Percentiles rank a stretch among this genome's conserved stretches.
phyloP scores from a whole-genome alignment of 2,888 invertebrate genomes.

The Limnephilus lunatus region DNA sequence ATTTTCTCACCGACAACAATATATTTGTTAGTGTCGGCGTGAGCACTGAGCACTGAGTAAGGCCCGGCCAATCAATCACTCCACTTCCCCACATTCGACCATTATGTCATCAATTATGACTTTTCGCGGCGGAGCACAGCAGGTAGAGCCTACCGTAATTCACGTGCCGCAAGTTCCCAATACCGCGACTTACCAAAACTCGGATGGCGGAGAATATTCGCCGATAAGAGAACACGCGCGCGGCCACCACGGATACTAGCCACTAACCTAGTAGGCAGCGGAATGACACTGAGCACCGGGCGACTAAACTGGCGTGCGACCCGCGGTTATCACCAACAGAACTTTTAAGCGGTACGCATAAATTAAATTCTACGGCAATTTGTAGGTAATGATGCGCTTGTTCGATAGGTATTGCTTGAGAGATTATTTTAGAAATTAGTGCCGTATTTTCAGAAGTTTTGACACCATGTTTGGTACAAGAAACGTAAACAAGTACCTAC shows the following conservation, averaged over 20 bases:
- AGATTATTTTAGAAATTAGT: too few species aligned
- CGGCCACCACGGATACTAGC: background rate
- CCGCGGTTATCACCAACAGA: background rate
- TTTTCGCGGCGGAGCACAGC: background rate
- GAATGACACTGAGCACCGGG: background rate
- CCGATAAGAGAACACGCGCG: conserved; percentile 18
- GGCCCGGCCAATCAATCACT: background rate
- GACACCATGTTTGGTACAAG: too few species aligned
- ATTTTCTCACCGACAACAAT: background rate
- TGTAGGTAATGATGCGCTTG: background rate
- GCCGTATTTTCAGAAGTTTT: too few species aligned
- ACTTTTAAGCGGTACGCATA: background rate
- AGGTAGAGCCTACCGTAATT: background rate
- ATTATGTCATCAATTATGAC: background rate
- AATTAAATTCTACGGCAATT: background rate
- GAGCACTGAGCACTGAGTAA: background rate
- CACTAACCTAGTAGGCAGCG: background rate
- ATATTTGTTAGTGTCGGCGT: background rate
- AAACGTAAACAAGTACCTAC: too few species aligned
- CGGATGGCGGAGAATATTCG: background rate
- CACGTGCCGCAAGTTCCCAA: background rate
- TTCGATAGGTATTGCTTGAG: background rate
- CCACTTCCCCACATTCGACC: conserved; percentile 5
- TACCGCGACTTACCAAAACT: background rate
- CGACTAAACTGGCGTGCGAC: background rate